These are phyloP conservation scores for Sebastolobus alascanus DNA, from an alignment of 2,797 vertebrate genomes.

Conservation along the genomic window DNA sequence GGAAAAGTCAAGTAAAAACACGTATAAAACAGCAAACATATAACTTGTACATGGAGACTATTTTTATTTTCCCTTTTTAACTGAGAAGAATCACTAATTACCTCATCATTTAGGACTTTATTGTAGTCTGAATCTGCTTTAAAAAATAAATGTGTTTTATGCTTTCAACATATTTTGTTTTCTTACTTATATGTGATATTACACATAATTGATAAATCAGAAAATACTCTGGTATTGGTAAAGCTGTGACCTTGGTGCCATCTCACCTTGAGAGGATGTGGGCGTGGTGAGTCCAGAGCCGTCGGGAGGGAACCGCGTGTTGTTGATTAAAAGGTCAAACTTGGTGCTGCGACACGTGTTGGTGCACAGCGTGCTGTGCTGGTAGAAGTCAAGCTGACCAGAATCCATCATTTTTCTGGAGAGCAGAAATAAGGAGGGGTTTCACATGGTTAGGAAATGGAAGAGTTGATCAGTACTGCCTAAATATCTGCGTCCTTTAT, in stretches of 20 bases:
- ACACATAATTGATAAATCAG: neutral
- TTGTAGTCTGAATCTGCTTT: neutral
- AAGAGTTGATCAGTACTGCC: too few relatives aligned
- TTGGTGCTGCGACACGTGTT: constrained; percentile 99
- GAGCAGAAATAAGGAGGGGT: neutral
- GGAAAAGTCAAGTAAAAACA: neutral
- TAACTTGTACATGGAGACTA: neutral
- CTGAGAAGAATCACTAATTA: neutral
- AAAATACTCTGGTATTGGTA: fast-evolving
- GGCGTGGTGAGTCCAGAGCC: constrained; percentile 90
- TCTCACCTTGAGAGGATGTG: constrained; percentile 90
- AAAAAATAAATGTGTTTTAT: neutral
- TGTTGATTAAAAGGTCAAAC: constrained; percentile 98
- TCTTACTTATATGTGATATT: neutral
- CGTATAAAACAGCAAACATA: neutral
- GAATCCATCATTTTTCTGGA: constrained; percentile 99
- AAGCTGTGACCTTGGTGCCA: neutral
- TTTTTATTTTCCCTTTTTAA: neutral
- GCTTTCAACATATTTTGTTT: neutral
- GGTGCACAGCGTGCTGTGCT: constrained; percentile 97
- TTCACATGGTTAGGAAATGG: neutral
- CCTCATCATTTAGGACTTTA: neutral
- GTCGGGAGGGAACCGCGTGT: constrained; percentile 94
- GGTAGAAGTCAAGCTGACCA: constrained; percentile 97
- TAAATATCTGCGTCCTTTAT: neutral